Evolutionary conservation across 64 coral and sea anemone genomes (phyloP), one percentile per base, ranked within the genome.

Genomic region (Actinia equina): DNA sequence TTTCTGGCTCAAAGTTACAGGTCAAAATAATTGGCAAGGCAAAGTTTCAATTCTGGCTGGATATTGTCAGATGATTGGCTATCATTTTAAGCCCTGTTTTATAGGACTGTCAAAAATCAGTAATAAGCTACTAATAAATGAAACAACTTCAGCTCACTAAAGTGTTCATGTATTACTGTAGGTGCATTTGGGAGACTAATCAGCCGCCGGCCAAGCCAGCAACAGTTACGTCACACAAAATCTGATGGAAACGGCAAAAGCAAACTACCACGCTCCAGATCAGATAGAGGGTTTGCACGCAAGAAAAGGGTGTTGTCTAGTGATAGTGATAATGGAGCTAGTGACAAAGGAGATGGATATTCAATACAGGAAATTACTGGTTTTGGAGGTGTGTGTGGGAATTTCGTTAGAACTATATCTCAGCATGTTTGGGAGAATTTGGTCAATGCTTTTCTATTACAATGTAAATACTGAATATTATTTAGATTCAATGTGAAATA

Each of bases 251-350:
- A 41, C 19, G 77, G 7, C 30, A 96, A 90, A 57, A 84, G 91
- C 88, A 97, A 97, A 71, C 59, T 97, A 77, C 94, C 91, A 19
- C 88, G 94, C 22, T 97, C 94, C 84, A 83, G 85, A 65, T 97
- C 94, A 42, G 94, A 97, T 56, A 84, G 88, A 87, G 67, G 71
- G 23, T 62, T 93, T 22, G 83, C 84, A 17, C 79, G 77, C 23
- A 97, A 97, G 43, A 91, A 90, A 45, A 87, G 79, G 27, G 84
- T 9, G 44, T 84, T 77, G 15, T 64, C 19, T 12, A 60, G 52
- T 46, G 90, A 87, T 53, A 17, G 51, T 19, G 90, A 92, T n/a
- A 87, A 82, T 46, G 77, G 57, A 7, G 54, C 46, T 37, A 69
- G 58, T 43, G 69, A n/a, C 81, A 84, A 82, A 70, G 94, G 92